Conservation (phyloP, 2,888 invertebrate genomes). For the Abrostola triplasia region DNA sequence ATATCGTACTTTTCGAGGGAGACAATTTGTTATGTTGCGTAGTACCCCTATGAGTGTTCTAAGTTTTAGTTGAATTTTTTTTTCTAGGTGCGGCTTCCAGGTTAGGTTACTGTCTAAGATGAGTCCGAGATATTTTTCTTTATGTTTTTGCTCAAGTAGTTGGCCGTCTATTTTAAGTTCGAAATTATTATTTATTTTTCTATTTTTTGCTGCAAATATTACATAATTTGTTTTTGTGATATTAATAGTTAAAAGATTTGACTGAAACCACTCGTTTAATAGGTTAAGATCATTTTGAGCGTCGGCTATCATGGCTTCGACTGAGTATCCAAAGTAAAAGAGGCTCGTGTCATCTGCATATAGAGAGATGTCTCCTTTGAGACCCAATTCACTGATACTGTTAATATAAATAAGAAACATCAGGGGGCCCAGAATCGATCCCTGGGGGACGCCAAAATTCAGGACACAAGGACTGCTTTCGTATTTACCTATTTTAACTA, state of each 20-base stretch:
- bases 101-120: not conserved
- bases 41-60: not conserved
- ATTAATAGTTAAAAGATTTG: not conserved
- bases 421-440: too few species aligned
- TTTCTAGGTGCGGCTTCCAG: conserved; percentile 1
- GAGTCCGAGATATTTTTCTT: conserved; percentile 2
- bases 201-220: not conserved
- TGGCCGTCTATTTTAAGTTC: not conserved
- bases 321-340: too few species aligned
- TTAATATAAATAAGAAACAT: too few species aligned
- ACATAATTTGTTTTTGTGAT: too few species aligned
- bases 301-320: too few species aligned
- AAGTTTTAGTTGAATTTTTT: conserved; percentile 2
- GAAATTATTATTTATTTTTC: not conserved
- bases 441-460: not conserved
- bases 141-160: not conserved
- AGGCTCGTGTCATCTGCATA: too few species aligned
- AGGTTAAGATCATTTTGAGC: too few species aligned
- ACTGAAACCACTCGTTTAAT: not conserved
- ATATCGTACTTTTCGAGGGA: conserved; percentile 2
- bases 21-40: conserved; percentile 2
- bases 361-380: too few species aligned
- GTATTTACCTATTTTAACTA: conserved; percentile 11
- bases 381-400: too few species aligned
- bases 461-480: not conserved